phyloP scores from a whole-genome alignment of 2,113 vertebrate species.

The Ascaphus truei region DNA sequence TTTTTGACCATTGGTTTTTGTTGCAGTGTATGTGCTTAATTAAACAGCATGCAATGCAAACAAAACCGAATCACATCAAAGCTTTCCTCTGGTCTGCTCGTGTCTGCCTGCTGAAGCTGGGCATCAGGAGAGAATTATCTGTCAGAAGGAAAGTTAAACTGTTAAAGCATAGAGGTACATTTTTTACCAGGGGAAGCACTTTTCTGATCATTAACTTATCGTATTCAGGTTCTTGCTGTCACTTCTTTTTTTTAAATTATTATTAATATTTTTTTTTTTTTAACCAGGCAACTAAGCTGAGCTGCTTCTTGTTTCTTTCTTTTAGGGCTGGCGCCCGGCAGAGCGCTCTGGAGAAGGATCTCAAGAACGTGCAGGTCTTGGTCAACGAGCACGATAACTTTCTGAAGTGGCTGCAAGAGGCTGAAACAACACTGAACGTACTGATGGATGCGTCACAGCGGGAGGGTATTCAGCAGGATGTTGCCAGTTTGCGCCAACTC shows the following conservation, averaged over 20 bases:
- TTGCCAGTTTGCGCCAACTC: constrained; percentile 64
- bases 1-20: neutral
- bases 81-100: neutral
- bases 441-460: constrained; percentile 80
- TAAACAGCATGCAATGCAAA: neutral
- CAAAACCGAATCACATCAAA: neutral
- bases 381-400: constrained; percentile 85
- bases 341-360: constrained; percentile 74
- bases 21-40: neutral
- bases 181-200: neutral
- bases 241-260: no score
- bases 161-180: neutral
- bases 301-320: constrained; percentile 16
- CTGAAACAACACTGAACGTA: constrained; percentile 84
- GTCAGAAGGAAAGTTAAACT: neutral
- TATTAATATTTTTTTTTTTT: neutral
- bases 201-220: neutral
- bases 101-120: neutral
- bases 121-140: neutral
- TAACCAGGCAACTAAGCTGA: neutral
- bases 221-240: neutral
- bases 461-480: constrained; percentile 78
- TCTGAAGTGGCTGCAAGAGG: constrained; percentile 92
- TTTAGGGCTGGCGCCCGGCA: constrained; percentile 78
- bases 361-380: constrained; percentile 76